A percentile compares a stretch with the other conserved stretches of the same genome.
These are phyloP conservation scores for Eupristina koningsbergeri DNA, from an alignment of 1,140 invertebrate species.

Conservation along the genomic window DNA sequence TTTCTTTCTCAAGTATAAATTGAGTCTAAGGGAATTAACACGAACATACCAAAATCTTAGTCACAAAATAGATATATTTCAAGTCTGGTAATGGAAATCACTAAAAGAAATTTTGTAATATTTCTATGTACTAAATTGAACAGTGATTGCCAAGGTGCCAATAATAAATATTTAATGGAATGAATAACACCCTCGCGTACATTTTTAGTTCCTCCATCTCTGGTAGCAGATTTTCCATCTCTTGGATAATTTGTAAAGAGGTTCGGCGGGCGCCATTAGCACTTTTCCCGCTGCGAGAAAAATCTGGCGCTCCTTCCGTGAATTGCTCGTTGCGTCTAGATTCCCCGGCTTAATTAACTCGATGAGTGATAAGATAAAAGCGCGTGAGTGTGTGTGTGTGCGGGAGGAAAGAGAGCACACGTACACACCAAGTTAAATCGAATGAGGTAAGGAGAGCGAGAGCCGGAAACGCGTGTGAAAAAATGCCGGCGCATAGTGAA, in stretches of 20 bases:
- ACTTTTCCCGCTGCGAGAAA: conserved; percentile 40
- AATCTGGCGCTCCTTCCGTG: not conserved
- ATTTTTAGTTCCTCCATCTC: not conserved
- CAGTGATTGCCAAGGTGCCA: not conserved
- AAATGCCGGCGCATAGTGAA: not conserved
- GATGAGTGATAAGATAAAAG: conserved; percentile 51
- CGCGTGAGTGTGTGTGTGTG: not conserved
- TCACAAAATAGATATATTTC: too few species aligned
- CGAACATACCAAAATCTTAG: too few species aligned
- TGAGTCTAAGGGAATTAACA: too few species aligned
- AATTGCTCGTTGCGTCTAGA: not conserved
- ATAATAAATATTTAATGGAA: not conserved
- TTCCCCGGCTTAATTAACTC: conserved; percentile 37
- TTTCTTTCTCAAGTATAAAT: too few species aligned
- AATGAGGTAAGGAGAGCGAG: not conserved
- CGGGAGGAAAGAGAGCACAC: too few species aligned
- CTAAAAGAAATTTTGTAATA: not conserved
- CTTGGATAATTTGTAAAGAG: not conserved
- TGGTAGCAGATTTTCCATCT: not conserved
- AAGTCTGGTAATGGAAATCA: not conserved
- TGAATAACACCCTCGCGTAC: not conserved
- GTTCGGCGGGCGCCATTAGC: not conserved
- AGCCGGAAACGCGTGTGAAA: conserved; percentile 43
- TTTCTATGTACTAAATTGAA: not conserved
- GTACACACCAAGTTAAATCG: conserved; percentile 14